phyloP scores from a whole-genome alignment of 2,888 invertebrate species.

The Athrips mouffetella region DNA sequence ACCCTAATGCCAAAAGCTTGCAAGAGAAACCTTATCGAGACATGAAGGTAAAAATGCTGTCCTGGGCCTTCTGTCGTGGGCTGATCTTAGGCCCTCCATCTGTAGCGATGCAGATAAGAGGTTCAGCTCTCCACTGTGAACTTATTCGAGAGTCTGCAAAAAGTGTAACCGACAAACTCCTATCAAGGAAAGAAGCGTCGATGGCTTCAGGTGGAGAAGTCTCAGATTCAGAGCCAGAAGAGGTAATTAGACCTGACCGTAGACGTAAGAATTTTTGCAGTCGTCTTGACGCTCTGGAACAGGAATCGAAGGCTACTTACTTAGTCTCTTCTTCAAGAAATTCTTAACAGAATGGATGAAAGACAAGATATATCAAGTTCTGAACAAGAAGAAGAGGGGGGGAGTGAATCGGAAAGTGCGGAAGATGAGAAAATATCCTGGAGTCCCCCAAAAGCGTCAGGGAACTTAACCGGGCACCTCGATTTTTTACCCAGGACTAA shows the following conservation, averaged over 20 bases:
- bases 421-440: neutral
- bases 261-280: neutral
- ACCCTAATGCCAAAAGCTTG: constrained; percentile 32
- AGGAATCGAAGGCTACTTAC: neutral
- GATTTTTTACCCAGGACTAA: constrained; percentile 17
- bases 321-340: neutral
- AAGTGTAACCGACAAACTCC: neutral
- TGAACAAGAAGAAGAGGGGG: constrained; percentile 1
- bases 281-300: neutral
- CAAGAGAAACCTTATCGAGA: constrained; percentile 26
- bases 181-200: neutral
- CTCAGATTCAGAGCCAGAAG: neutral
- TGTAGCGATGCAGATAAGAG: constrained; percentile 22
- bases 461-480: neutral
- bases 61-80: constrained; percentile 26
- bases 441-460: neutral
- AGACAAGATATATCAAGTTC: neutral
- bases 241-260: neutral
- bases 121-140: constrained; percentile 13
- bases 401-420: constrained; percentile 8
- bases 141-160: neutral
- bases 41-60: constrained; percentile 26
- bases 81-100: constrained; percentile 23
- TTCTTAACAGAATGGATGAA: neutral
- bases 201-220: neutral